Base-by-base conservation (phyloP, 2,888 invertebrate genomes). In the Phaonia tiefii region DNA sequence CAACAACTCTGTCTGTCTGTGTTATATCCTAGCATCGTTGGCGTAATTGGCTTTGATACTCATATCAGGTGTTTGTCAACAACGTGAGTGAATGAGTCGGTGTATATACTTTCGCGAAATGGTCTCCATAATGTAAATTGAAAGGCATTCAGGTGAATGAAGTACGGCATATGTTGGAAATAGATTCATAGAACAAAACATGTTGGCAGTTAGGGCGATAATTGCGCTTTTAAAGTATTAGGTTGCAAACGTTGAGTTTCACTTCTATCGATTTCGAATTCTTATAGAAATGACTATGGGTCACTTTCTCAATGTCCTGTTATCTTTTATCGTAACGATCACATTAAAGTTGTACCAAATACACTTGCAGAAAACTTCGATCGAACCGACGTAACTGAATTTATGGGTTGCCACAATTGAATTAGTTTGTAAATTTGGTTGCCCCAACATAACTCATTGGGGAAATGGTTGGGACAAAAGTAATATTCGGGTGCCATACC, bases 21-120 rank as follows among this genome's bases (percentile, higher is more conserved):
- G 15, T 60, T 39, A 37, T 60, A 17, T 60, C 31, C 39, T 15
- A 60, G 11, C 60, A 39, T 31, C 39, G 60, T 39, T 20, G 31
- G 7, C 15, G 31, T 60, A 60, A 60, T 60, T 60, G 60, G 37
- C 17, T 60, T 39, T n/a, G 37, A 37, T 60, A n/a, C n/a, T n/a
- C n/a, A n/a, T n/a, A 60, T 60, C 60, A 60, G 60, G 60, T 60
- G 39, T 60, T 20, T 0, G 20, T 11, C 31, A 20, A 1, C 25
- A 54, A 2, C n/a, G 51, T 54, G 31, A 31, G 31, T 31, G 31
- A 5, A 8, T 31, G 31, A 5, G 31, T 31, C 25, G 22, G 25
- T 25, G 54, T 13, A 31, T 31, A 49, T 15, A 10, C 60, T 37
- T 37, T 17, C 17, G 8, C 8, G 37, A 60, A 60, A 60, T 37